A percentile compares a stretch with the other conserved stretches of the same genome.
These are phyloP conservation scores for Eueides isabella DNA, from an alignment of 1,140 invertebrate species.

Conservation along the genomic window DNA sequence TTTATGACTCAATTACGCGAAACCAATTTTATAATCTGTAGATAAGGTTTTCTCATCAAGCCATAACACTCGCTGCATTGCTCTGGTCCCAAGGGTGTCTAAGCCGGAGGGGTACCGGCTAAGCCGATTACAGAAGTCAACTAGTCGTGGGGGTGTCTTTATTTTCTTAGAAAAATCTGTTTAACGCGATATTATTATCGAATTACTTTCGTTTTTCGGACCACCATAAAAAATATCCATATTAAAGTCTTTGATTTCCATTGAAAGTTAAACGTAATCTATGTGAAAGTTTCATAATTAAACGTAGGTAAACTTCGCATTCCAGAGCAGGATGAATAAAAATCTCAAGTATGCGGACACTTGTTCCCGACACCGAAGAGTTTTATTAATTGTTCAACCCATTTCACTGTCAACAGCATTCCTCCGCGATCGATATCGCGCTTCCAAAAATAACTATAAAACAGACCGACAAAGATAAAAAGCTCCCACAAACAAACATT, in stretches of 20 bases:
- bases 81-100: conserved; percentile 58
- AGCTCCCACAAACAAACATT: conserved; percentile 52
- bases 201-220: conserved; percentile 73
- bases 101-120: conserved; percentile 61
- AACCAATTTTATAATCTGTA: conserved; percentile 77
- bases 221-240: background rate
- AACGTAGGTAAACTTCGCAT: conserved; percentile 28
- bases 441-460: conserved; percentile 59
- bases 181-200: conserved; percentile 77
- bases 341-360: conserved; percentile 60
- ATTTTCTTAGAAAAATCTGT: conserved; percentile 77
- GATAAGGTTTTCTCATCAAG: conserved; percentile 77
- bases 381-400: conserved; percentile 79
- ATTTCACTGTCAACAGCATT: conserved; percentile 78
- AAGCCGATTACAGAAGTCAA: conserved; percentile 79
- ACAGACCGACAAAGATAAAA: conserved; percentile 71
- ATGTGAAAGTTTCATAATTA: conserved; percentile 31
- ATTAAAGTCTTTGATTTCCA: background rate
- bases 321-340: conserved; percentile 39
- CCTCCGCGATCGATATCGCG: conserved; percentile 64
- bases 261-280: background rate
- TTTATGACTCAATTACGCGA: conserved; percentile 78
- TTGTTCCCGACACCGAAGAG: conserved; percentile 56
- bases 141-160: conserved; percentile 64
- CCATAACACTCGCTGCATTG: conserved; percentile 68